phyloP scores from a whole-genome alignment of 1,140 invertebrate species.

The Neodiprion fabricii region DNA sequence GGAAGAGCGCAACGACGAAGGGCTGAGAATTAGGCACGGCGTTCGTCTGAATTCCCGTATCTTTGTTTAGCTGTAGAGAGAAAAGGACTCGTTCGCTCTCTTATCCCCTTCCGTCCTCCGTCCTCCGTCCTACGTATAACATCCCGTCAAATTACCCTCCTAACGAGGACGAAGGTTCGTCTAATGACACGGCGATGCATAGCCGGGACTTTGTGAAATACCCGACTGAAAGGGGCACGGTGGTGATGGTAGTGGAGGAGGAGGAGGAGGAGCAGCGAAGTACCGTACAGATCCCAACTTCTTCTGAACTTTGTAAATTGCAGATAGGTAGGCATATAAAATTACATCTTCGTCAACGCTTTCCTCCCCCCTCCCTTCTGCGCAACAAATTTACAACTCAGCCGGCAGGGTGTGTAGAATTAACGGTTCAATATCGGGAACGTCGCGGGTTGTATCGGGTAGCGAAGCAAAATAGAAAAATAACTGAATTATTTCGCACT shows the following conservation, averaged over 20 bases:
- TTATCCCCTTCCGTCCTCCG: not conserved
- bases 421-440: not conserved
- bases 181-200: conserved; percentile 4
- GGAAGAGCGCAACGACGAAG: no score
- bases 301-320: no score
- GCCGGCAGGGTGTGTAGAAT: not conserved
- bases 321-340: no score
- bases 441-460: not conserved
- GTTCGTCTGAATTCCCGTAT: not conserved
- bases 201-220: not conserved
- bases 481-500: no score
- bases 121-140: not conserved
- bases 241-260: not conserved
- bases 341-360: no score
- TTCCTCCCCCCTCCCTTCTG: no score
- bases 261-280: no score
- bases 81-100: not conserved
- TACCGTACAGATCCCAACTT: no score
- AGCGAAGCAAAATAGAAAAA: no score
- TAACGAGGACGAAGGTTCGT: not conserved
- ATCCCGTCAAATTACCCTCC: not conserved
- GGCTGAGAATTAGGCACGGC: no score
- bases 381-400: not conserved
- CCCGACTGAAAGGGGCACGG: not conserved
- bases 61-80: not conserved